These are phyloP conservation scores for Ptiloglossa arizonensis DNA, from an alignment of 1,140 invertebrate species.

Conservation along the genomic window DNA sequence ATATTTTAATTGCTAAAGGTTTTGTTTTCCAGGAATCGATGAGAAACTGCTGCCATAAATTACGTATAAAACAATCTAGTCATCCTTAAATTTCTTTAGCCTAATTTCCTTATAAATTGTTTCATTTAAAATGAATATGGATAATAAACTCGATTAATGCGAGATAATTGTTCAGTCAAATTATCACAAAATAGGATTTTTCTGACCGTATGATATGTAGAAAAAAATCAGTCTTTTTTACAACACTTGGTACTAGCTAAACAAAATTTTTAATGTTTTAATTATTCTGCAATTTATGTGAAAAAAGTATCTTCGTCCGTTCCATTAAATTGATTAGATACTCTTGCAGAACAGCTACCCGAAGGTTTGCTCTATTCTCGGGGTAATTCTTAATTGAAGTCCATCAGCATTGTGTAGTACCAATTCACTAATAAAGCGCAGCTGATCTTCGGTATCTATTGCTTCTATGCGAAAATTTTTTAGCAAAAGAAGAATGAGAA, in stretches of 20 bases:
- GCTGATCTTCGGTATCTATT: constrained; percentile 64
- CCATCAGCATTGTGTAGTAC: constrained; percentile 71
- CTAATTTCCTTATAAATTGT: not conserved
- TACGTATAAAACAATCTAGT: too few species aligned
- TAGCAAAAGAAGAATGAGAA: constrained; percentile 82
- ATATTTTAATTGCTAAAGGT: too few species aligned
- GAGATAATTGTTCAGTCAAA: too few species aligned
- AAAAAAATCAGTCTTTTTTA: constrained; percentile 16
- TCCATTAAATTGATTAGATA: not conserved
- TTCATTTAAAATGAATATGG: not conserved
- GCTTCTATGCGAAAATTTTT: constrained; percentile 81
- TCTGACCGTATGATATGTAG: not conserved
- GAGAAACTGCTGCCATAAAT: too few species aligned
- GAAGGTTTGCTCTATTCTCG: constrained; percentile 38
- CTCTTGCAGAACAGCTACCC: not conserved
- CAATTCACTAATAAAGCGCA: constrained; percentile 68
- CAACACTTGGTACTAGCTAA: not conserved
- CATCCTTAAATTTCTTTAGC: too few species aligned
- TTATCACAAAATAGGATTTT: constrained; percentile 1
- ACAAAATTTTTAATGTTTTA: not conserved
- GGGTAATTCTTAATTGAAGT: constrained; percentile 68
- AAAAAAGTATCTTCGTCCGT: not conserved
- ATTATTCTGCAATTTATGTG: not conserved
- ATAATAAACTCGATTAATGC: too few species aligned
- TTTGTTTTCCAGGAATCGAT: too few species aligned